Evolutionary conservation across 1,140 invertebrate species (phyloP), one percentile per base, ranked within the genome.

Genomic region (Pogonomyrmex californicus): DNA sequence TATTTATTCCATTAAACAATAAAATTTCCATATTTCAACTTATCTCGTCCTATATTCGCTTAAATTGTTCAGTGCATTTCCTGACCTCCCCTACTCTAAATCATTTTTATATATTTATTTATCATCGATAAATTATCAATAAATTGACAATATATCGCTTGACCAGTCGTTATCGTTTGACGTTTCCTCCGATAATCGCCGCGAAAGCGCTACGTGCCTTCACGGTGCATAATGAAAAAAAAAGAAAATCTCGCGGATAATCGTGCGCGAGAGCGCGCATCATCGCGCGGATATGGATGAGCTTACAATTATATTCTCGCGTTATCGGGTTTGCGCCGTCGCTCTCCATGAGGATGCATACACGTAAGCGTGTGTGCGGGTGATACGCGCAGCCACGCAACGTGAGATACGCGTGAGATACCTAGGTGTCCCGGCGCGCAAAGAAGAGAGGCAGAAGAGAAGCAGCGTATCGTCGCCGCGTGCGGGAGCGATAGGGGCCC

Each of bases 381-480:
- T 44, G 47, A 79, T 79, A 68, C n/a, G 33, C 23, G 17, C 23
- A 68, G n/a, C 36, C 58, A 4, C n/a, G 44, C 33, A 56, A 66
- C 47, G 33, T 23, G 23, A 23, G 23, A 23, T 9, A 70, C 30
- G 44, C 75, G 62, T 66, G 44, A 81, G 36, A 63, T 62, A 71
- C 30, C 54, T 47, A 44, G 51, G 49, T 66, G 54, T 56, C 51
- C 60, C 63, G 47, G 51, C 30, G 63, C 41, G 63, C 58, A 47
- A 49, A 79, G 51, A 41, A 88, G 66, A 73, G 44, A 56, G 30
- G 63, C 58, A 90, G 65, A 60, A 62, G 36, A 82, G 88, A 90
- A 76, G 56, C 79, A 76, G 56, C 79, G 33, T 44, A 85, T 63
- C 81, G 85, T 75, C 38, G 38, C 12, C 47, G 78, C 36, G 77